A percentile compares a stretch with the other conserved stretches of the same genome.
Evolutionary conservation across 2,113 vertebrate genomes (phyloP).

Genomic region (Sinocyclocheilus anophthalmus): DNA sequence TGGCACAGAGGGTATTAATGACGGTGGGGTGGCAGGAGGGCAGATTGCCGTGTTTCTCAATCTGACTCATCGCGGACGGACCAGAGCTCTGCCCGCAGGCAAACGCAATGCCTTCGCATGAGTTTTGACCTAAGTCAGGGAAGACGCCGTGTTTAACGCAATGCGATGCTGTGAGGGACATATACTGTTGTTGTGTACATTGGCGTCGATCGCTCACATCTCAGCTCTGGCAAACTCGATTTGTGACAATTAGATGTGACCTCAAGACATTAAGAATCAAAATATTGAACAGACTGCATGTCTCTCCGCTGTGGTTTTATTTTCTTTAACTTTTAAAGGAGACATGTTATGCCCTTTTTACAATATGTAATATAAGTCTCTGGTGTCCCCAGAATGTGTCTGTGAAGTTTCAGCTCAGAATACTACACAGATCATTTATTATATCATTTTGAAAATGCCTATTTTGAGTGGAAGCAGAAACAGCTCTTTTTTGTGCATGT

Average conservation of each 20-base stretch:
- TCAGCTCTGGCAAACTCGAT: background rate
- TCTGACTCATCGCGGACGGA: background rate
- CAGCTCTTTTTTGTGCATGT: too few species aligned
- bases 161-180: background rate
- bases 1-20: constrained; percentile 53
- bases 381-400: too few species aligned
- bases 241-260: background rate
- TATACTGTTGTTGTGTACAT: background rate
- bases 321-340: background rate
- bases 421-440: too few species aligned
- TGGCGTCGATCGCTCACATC: background rate
- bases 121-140: background rate
- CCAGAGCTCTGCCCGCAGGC: background rate
- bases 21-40: constrained; percentile 35
- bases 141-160: background rate
- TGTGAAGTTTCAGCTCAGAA: too few species aligned
- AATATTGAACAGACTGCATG: too few species aligned
- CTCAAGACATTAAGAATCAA: background rate
- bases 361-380: too few species aligned
- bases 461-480: too few species aligned
- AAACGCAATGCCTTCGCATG: background rate
- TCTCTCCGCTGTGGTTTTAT: background rate
- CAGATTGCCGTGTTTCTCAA: constrained; percentile 9
- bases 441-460: too few species aligned
- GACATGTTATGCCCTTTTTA: too few species aligned